A percentile compares a stretch with the other conserved stretches of the same genome.
These are phyloP conservation scores for Carettochelys insculpta DNA, from an alignment of 2,113 vertebrate species.

Conservation along the genomic window DNA sequence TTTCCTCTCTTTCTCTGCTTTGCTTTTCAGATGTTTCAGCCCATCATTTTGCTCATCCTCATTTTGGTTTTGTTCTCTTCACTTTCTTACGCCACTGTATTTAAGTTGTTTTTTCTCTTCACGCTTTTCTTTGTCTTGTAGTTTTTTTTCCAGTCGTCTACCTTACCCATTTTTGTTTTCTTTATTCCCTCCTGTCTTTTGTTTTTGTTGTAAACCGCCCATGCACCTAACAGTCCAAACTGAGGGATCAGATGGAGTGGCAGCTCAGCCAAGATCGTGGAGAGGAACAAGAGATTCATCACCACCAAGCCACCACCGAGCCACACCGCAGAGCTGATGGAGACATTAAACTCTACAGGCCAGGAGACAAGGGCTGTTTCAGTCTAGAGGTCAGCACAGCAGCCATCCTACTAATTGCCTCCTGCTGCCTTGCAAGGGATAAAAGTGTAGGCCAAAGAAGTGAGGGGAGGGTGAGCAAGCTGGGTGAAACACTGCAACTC, in stretches of 20 bases:
- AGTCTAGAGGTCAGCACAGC: constrained; percentile 93
- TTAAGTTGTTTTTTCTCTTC: constrained; percentile 93
- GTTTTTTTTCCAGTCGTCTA: constrained; percentile 77
- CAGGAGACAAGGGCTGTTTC: constrained; percentile 87
- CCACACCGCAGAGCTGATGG: constrained; percentile 88
- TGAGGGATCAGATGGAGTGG: constrained; percentile 97
- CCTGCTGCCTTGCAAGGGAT: constrained; percentile 44
- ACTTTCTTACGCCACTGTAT: constrained; percentile 87
- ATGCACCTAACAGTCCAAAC: constrained; percentile 92
- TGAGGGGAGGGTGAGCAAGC: constrained; percentile 15
- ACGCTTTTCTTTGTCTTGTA: constrained; percentile 92
- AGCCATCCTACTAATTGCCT: constrained; percentile 18
- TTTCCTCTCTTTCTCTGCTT: constrained; percentile 81
- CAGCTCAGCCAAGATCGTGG: constrained; percentile 87
- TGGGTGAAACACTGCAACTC: neutral
- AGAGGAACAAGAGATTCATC: constrained; percentile 84
- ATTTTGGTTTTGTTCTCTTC: constrained; percentile 89
- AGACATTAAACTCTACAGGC: constrained; percentile 89
- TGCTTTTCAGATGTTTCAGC: constrained; percentile 91
- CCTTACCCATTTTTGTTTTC: constrained; percentile 78
- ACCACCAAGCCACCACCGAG: constrained; percentile 79
- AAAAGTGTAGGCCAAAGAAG: constrained; percentile 28
- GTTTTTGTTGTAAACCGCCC: constrained; percentile 83
- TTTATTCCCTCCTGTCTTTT: constrained; percentile 75
- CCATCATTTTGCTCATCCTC: constrained; percentile 91